phyloP scores from a whole-genome alignment of 1,140 invertebrate genomes.

The Atta texana region DNA sequence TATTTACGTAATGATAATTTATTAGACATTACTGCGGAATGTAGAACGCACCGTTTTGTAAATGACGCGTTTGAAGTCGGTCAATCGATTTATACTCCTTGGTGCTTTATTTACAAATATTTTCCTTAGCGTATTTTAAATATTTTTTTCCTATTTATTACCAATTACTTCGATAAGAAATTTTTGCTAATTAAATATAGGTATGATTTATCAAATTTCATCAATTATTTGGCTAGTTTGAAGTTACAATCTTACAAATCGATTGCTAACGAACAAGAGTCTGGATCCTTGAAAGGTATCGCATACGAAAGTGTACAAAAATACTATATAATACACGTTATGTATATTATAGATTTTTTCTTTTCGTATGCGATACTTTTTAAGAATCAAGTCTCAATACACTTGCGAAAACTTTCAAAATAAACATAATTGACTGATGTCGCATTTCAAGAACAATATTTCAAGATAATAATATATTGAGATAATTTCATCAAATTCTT shows the following conservation, averaged over 20 bases:
- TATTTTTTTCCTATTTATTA: conserved; percentile 42
- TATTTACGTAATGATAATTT: conserved; percentile 48
- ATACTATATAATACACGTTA: too few species aligned
- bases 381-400: too few species aligned
- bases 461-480: neutral
- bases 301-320: too few species aligned
- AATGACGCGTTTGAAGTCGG: conserved; percentile 12
- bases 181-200: neutral
- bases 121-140: conserved; percentile 32
- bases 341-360: too few species aligned
- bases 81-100: conserved; percentile 26
- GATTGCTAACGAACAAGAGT: neutral
- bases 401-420: neutral
- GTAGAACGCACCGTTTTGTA: conserved; percentile 27
- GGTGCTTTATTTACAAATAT: conserved; percentile 45
- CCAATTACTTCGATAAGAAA: conserved; percentile 8
- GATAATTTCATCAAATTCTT: conserved; percentile 13
- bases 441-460: neutral
- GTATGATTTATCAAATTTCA: neutral
- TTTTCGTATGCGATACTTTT: too few species aligned
- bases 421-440: conserved; percentile 1
- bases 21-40: conserved; percentile 39
- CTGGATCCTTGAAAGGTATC: too few species aligned
- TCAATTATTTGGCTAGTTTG: conserved; percentile 6
- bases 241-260: neutral